phyloP scores from a whole-genome alignment of 2,888 invertebrate species.

The Mimas tiliae region DNA sequence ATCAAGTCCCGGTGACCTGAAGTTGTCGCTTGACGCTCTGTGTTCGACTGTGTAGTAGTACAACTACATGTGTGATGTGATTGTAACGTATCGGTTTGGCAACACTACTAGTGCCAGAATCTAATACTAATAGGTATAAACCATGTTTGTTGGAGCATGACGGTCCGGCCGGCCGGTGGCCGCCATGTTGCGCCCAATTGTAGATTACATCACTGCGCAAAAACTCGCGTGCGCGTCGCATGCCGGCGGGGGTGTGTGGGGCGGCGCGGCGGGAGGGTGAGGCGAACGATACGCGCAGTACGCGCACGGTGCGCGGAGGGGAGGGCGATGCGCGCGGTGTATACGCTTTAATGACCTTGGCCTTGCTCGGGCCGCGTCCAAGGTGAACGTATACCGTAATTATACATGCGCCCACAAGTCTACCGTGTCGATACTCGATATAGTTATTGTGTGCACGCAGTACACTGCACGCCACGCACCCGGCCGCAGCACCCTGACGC shows the following conservation, averaged over 20 bases:
- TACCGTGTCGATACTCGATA: slow-evolving; percentile 50
- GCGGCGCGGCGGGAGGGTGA: slow-evolving; percentile 28
- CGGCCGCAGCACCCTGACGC: neutral
- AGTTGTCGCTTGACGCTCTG: too few species aligned
- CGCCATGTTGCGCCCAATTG: slow-evolving; percentile 80
- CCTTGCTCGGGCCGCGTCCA: slow-evolving; percentile 80
- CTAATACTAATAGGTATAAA: neutral
- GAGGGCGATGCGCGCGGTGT: slow-evolving; percentile 41
- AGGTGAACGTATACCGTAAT: slow-evolving; percentile 77
- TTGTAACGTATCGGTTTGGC: neutral
- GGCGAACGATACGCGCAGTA: slow-evolving; percentile 18
- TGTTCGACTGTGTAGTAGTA: neutral
- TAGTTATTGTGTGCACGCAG: slow-evolving; percentile 14
- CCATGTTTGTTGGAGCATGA: neutral
- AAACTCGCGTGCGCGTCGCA: slow-evolving; percentile 69
- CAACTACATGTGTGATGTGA: neutral
- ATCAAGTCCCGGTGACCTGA: too few species aligned
- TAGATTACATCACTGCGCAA: slow-evolving; percentile 81
- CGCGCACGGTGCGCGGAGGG: slow-evolving; percentile 40
- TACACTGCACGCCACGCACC: neutral
- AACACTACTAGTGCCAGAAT: slow-evolving; percentile 5
- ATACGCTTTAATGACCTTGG: slow-evolving; percentile 70
- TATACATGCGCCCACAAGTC: slow-evolving; percentile 80
- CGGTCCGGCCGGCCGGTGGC: slow-evolving; percentile 42
- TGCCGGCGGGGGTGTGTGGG: slow-evolving; percentile 49